Evolutionary conservation across 1,140 invertebrate species (phyloP).

Genomic region (Zaprionus africanus): DNA sequence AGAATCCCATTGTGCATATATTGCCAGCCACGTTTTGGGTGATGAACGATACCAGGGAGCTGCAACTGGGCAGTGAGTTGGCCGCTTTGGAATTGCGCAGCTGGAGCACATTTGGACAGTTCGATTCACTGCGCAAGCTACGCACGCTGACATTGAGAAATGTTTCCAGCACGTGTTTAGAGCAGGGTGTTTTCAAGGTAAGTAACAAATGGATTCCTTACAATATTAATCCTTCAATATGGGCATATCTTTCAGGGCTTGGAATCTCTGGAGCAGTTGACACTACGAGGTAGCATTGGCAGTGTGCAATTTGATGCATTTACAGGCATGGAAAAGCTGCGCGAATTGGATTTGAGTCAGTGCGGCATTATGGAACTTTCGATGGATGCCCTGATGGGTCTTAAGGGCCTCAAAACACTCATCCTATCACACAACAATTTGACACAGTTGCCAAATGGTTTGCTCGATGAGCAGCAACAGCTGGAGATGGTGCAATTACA

Average conservation of each 20-base stretch:
- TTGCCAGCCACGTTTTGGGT: constrained; percentile 90
- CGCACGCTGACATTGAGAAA: constrained; percentile 86
- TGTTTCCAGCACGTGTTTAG: constrained; percentile 86
- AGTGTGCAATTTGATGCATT: constrained; percentile 89
- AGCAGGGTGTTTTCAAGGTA: constrained; percentile 86
- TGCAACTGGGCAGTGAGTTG: constrained; percentile 86
- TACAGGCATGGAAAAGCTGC: constrained; percentile 86
- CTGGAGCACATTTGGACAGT: constrained; percentile 86
- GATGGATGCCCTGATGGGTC: constrained; percentile 89
- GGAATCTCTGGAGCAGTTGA: constrained; percentile 59
- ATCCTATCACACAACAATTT: constrained; percentile 88
- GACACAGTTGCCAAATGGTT: constrained; percentile 86
- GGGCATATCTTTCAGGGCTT: constrained; percentile 70
- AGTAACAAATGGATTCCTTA: neutral
- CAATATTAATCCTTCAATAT: neutral
- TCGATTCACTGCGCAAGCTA: constrained; percentile 86
- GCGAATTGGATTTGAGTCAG: constrained; percentile 86
- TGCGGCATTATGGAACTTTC: constrained; percentile 88
- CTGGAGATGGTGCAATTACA: constrained; percentile 87
- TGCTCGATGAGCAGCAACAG: constrained; percentile 87
- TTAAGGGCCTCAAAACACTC: constrained; percentile 86
- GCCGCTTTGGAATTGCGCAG: constrained; percentile 85
- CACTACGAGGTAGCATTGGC: constrained; percentile 85
- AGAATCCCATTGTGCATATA: constrained; percentile 88
- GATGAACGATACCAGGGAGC: constrained; percentile 88